A percentile compares a stretch with the other conserved stretches of the same genome.
Evolutionary conservation across 2,113 vertebrate species (phyloP).

Genomic region (Hipposideros armiger): DNA sequence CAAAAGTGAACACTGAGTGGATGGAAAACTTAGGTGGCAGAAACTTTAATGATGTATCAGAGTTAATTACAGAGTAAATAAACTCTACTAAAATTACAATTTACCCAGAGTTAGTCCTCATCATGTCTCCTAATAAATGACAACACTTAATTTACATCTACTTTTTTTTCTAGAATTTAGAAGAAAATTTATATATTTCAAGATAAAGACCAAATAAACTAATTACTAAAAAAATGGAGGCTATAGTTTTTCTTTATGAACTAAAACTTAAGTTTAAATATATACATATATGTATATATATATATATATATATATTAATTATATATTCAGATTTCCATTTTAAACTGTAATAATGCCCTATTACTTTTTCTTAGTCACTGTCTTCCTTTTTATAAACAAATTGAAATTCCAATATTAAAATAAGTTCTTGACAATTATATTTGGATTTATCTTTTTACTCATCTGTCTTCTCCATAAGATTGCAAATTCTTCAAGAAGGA

Average conservation of each 20-base stretch:
- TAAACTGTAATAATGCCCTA: neutral
- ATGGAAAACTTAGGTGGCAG: neutral
- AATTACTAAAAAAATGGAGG: neutral
- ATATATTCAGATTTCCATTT: neutral
- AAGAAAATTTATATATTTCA: neutral
- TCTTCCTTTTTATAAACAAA: neutral
- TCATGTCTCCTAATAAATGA: neutral
- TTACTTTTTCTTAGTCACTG: neutral
- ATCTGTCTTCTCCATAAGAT: neutral
- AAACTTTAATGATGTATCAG: neutral
- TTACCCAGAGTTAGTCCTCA: neutral
- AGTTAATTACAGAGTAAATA: neutral
- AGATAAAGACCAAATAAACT: neutral
- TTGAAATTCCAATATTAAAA: neutral
- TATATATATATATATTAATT: neutral
- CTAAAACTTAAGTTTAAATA: neutral
- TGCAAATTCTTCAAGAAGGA: neutral
- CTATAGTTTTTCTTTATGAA: neutral
- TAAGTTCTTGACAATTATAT: neutral
- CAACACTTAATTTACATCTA: neutral
- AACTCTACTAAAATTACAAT: neutral
- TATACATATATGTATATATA: too few relatives aligned
- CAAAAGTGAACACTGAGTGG: neutral
- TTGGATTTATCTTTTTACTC: neutral
- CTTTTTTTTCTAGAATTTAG: neutral